These are phyloP conservation scores for Drosophila lacicola DNA, from an alignment of 2,888 invertebrate species.

Conservation along the genomic window DNA sequence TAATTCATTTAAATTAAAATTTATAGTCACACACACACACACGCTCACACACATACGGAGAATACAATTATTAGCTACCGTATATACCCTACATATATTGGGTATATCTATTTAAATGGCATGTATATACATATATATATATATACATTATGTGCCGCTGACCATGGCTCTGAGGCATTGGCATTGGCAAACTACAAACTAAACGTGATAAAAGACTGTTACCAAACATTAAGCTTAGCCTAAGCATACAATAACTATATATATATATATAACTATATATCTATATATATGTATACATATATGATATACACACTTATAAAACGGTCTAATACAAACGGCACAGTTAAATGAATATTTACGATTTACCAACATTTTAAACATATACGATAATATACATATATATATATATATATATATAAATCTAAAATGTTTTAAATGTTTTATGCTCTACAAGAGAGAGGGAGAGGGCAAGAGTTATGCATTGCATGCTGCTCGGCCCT, in stretches of 20 bases:
- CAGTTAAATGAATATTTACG: conserved; percentile 40
- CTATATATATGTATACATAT: not conserved
- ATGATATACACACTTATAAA: conserved; percentile 21
- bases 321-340: conserved; percentile 40
- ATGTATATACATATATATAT: conserved; percentile 8
- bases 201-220: conserved; percentile 83
- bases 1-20: conserved; percentile 37
- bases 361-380: conserved; percentile 25
- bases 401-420: conserved; percentile 6
- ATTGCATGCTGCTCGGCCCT: not conserved
- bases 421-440: conserved; percentile 50
- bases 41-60: conserved; percentile 10
- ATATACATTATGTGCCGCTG: conserved; percentile 8
- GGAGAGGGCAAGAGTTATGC: not conserved
- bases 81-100: conserved; percentile 10
- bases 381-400: conserved; percentile 5
- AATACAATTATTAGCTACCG: conserved; percentile 42
- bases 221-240: conserved; percentile 53
- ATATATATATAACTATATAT: not conserved
- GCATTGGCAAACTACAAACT: conserved; percentile 52
- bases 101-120: not conserved
- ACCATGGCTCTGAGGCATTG: conserved; percentile 22
- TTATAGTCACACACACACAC: conserved; percentile 48
- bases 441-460: conserved; percentile 39
- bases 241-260: conserved; percentile 29